A percentile compares a stretch with the other conserved stretches of the same genome.
Evolutionary conservation across 1,140 invertebrate genomes (phyloP).

Genomic region (Aphidius ervi): DNA sequence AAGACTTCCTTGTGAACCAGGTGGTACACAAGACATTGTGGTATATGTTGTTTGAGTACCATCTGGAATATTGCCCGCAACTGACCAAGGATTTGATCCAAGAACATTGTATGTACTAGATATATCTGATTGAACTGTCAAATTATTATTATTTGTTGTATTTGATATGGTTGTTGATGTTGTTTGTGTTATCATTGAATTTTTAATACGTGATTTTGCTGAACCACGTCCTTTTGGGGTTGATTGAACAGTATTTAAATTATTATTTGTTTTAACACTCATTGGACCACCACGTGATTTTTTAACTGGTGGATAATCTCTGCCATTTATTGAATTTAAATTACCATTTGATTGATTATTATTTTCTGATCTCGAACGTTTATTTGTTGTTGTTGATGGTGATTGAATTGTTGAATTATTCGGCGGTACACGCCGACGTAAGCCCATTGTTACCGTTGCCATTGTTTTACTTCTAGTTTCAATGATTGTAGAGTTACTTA

Average conservation of each 20-base stretch:
- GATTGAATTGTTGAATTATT: constrained; percentile 37
- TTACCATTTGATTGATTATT: constrained; percentile 51
- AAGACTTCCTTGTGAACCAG: constrained; percentile 35
- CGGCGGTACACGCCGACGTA: constrained; percentile 48
- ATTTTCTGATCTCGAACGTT: constrained; percentile 49
- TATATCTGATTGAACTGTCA: constrained; percentile 14
- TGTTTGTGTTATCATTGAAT: background rate
- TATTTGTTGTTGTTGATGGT: constrained; percentile 36
- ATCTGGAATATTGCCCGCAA: constrained; percentile 39
- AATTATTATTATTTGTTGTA: constrained; percentile 14
- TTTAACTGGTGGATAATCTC: constrained; percentile 40
- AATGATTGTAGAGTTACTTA: background rate
- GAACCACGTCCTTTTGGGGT: constrained; percentile 3
- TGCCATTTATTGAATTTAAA: constrained; percentile 42
- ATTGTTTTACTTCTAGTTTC: constrained; percentile 27
- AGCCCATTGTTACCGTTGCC: constrained; percentile 50
- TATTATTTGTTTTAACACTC: background rate
- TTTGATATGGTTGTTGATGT: constrained; percentile 22
- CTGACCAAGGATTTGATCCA: constrained; percentile 36
- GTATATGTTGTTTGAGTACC: constrained; percentile 33
- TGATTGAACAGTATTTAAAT: background rate
- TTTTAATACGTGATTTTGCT: constrained; percentile 22
- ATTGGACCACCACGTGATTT: constrained; percentile 39
- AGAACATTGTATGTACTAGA: constrained; percentile 27
- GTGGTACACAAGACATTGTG: constrained; percentile 36